A percentile compares a stretch with the other conserved stretches of the same genome.
Evolutionary conservation across 1,140 invertebrate species (phyloP).

Genomic region (Leptinotarsa undecemlineata): DNA sequence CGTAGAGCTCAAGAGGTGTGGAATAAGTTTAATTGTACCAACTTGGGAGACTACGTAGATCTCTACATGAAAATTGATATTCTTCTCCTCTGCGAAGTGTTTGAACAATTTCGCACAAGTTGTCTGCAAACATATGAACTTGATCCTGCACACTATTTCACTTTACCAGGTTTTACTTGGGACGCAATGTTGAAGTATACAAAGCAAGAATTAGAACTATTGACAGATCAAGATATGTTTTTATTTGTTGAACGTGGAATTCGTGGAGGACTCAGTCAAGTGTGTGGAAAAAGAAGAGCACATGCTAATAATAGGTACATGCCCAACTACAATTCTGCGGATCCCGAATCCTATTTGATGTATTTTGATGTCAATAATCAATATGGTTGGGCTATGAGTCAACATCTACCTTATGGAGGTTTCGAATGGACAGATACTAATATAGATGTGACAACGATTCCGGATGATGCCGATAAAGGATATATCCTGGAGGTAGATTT

Average conservation of each 20-base stretch:
- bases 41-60: no score
- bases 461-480: conserved; percentile 27
- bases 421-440: neutral
- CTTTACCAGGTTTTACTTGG: conserved; percentile 53
- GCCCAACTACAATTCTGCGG: no score
- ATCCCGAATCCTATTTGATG: no score
- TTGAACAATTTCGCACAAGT: no score
- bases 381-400: no score
- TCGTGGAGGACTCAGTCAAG: conserved; percentile 51
- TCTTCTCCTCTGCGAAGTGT: no score
- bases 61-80: no score
- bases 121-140: conserved; percentile 34
- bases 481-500: conserved; percentile 43
- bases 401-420: no score
- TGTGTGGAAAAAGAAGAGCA: conserved; percentile 50
- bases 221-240: conserved; percentile 44
- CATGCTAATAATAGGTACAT: conserved; percentile 47
- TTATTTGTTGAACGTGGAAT: conserved; percentile 52
- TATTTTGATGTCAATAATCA: no score
- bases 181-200: conserved; percentile 42
- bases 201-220: conserved; percentile 22
- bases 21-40: no score
- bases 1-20: no score
- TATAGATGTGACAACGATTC: conserved; percentile 41
- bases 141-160: conserved; percentile 44